Base-by-base conservation (phyloP, 2,888 invertebrate species). In the Arenicola marina region DNA sequence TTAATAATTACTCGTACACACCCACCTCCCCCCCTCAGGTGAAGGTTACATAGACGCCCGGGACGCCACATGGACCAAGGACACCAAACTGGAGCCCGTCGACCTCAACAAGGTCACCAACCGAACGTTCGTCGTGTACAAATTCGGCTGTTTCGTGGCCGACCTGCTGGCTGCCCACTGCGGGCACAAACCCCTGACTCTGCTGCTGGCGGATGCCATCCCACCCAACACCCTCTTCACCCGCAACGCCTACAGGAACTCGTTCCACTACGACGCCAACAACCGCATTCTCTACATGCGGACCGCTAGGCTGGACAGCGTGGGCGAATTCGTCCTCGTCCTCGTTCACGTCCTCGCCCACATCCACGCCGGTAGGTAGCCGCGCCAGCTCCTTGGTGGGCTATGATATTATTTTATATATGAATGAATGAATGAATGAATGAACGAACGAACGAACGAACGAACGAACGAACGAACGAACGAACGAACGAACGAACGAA, bases 181-280 rank as follows among this genome's bases (percentile, higher is more conserved):
- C 66, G 73, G 74, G 44, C 80, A 79, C 51, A 59, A 69, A 26
- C 79, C 79, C 26, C 70, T 80, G 43, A 80, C 76, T 1, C 67
- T 81, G 32, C 73, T 81, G n/a, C 71, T 81, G 21, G 81, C 81
- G 1, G 76, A 79, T 57, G 76, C 76, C 65, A 76, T 80, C 26
- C 80, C 81, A 46, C 70, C 78, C 33, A 80, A 80, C 63, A 68
- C 69, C 21, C 70, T 76, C 7, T 71, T 79, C 24, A 61, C 73
- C 1, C 67, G 72, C 31, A 81, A 81, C 66, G 72, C 75, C 51
- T 81, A 78, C 71, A 72, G 78, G 54, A 80, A 81, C 72, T 78
- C 79, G 34, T 81, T 80, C 78, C 69, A 73, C 59, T 81, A 74
- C 59, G 80, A 81, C 65, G 81, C 78, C 51, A 77, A 73, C 68